A percentile compares a stretch with the other conserved stretches of the same genome.
phyloP scores from a whole-genome alignment of 2,113 vertebrate species.

The Pseudorhombus dupliciocellatus region DNA sequence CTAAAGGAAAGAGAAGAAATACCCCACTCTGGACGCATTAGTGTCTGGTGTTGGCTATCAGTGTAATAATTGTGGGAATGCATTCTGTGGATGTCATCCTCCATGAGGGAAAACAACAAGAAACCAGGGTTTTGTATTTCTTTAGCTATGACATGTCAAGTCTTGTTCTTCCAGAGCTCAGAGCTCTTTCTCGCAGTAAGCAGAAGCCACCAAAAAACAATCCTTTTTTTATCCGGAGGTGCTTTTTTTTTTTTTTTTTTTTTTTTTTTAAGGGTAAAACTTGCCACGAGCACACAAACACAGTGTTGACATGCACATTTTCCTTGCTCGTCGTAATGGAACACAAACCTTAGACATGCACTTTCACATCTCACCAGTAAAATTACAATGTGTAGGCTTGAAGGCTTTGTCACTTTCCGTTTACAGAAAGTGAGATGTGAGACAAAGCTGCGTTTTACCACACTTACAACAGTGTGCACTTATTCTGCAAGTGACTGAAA shows the following conservation, averaged over 20 bases:
- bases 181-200: slow-evolving; percentile 68
- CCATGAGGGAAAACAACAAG: slow-evolving; percentile 55
- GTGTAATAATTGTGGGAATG: slow-evolving; percentile 63
- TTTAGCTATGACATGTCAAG: slow-evolving; percentile 71
- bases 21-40: slow-evolving; percentile 43
- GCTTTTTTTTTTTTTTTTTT: slow-evolving; percentile 57
- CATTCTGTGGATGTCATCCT: slow-evolving; percentile 53
- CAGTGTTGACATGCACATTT: slow-evolving; percentile 59
- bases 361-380: slow-evolving; percentile 36
- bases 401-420: slow-evolving; percentile 29
- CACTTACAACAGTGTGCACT: neutral
- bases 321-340: slow-evolving; percentile 52
- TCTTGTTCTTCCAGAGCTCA: slow-evolving; percentile 69
- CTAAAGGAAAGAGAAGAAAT: slow-evolving; percentile 37
- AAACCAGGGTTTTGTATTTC: slow-evolving; percentile 69
- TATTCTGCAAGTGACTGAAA: slow-evolving; percentile 7
- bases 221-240: slow-evolving; percentile 39
- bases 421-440: slow-evolving; percentile 20
- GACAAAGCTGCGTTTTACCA: slow-evolving; percentile 2
- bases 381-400: slow-evolving; percentile 44
- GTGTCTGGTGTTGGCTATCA: slow-evolving; percentile 44
- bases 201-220: slow-evolving; percentile 60
- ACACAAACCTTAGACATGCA: slow-evolving; percentile 35
- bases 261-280: slow-evolving; percentile 53
- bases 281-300: slow-evolving; percentile 60